Evolutionary conservation across 1,140 invertebrate genomes (phyloP).

Genomic region (Neodiprion fabricii): DNA sequence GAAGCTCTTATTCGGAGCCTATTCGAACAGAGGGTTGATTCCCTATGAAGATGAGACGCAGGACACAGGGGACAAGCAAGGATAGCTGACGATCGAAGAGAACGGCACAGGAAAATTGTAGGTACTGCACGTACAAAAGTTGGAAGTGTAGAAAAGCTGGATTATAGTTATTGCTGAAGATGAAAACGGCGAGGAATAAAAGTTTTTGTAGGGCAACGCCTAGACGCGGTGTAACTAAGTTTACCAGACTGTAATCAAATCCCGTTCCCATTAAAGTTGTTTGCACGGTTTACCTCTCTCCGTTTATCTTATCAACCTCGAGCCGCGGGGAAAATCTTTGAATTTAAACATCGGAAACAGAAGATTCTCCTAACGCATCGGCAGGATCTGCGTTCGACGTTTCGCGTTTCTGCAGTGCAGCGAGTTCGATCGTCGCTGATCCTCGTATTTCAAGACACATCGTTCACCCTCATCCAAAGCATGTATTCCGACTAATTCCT

Average conservation of each 20-base stretch:
- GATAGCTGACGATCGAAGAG: not conserved
- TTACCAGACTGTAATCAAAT: not conserved
- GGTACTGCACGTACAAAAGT: not conserved
- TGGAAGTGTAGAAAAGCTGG: not conserved
- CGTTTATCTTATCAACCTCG: not conserved
- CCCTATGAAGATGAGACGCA: not conserved
- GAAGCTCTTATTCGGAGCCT: not conserved
- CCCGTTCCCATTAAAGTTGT: constrained; percentile 1
- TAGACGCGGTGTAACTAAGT: not conserved
- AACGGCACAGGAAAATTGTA: not conserved
- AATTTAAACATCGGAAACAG: not conserved
- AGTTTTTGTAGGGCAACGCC: not conserved
- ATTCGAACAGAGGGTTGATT: not conserved
- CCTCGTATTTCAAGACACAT: not conserved
- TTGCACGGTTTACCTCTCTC: not conserved
- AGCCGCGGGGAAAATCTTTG: not conserved
- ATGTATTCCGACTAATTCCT: not conserved
- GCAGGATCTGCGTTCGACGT: not conserved
- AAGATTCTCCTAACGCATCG: not conserved
- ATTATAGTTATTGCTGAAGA: not conserved
- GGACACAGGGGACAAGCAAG: not conserved
- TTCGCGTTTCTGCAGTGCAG: too few species aligned
- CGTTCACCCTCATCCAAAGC: not conserved
- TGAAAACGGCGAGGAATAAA: not conserved
- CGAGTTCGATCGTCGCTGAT: not conserved